Evolutionary conservation across 1,140 invertebrate species (phyloP).

Genomic region (Hylaeus volcanicus): DNA sequence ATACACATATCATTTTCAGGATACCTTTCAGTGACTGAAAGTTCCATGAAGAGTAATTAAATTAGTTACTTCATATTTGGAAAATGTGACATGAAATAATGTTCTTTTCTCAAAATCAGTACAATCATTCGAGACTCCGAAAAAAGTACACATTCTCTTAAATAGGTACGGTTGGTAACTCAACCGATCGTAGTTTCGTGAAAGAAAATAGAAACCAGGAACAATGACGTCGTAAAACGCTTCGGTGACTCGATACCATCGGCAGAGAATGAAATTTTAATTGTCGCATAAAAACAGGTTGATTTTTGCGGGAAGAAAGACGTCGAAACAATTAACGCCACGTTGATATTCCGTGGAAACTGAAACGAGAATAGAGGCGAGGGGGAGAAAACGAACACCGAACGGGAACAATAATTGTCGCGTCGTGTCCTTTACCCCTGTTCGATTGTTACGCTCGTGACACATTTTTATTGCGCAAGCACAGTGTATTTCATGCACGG

Average conservation of each 20-base stretch:
- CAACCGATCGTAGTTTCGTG: neutral
- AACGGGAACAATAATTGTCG: conserved; percentile 7
- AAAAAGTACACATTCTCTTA: too few relatives aligned
- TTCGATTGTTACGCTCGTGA: neutral
- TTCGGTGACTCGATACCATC: neutral
- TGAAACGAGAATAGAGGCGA: neutral
- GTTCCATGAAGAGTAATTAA: too few relatives aligned
- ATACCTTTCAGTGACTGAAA: too few relatives aligned
- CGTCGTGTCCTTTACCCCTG: neutral
- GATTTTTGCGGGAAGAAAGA: neutral
- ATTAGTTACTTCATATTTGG: too few relatives aligned
- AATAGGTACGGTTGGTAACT: too few relatives aligned
- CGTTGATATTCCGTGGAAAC: neutral
- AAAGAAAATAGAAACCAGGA: neutral
- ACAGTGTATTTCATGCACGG: neutral
- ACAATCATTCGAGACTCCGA: too few relatives aligned
- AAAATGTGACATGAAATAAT: too few relatives aligned
- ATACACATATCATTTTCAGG: too few relatives aligned
- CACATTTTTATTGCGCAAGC: neutral
- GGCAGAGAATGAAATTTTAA: conserved; percentile 20
- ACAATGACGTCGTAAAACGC: conserved; percentile 17
- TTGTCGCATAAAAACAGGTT: conserved; percentile 19
- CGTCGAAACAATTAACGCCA: conserved; percentile 16
- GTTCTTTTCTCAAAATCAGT: too few relatives aligned
- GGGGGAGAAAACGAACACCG: neutral